phyloP scores from a whole-genome alignment of 2,113 vertebrate genomes.

The Labeo rohita region DNA sequence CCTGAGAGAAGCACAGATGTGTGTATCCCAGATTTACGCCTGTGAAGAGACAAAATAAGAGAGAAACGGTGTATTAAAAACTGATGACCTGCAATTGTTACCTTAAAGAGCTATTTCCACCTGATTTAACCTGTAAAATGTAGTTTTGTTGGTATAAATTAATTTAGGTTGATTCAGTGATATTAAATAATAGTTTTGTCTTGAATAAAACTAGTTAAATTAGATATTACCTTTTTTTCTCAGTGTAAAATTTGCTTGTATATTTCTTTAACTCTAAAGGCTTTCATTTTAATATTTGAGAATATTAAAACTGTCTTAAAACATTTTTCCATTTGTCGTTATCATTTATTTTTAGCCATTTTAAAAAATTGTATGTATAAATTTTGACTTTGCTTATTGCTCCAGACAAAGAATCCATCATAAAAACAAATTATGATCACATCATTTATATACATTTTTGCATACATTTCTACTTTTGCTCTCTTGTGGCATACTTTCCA shows the following conservation, averaged over 20 bases:
- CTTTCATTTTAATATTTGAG: neutral
- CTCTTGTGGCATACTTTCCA: neutral
- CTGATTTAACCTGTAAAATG: neutral
- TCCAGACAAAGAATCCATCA: neutral
- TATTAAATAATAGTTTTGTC: neutral
- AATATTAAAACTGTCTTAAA: neutral
- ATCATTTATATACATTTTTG: neutral
- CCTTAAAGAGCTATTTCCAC: neutral
- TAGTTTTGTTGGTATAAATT: neutral
- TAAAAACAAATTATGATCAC: neutral
- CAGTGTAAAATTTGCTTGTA: neutral
- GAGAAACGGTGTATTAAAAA: neutral
- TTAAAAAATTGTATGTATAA: neutral
- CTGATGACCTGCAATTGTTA: neutral
- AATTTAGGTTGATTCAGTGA: neutral
- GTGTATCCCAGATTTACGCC: neutral
- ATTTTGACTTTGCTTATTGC: neutral
- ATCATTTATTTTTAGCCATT: neutral
- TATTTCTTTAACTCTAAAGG: neutral
- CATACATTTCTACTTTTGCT: neutral
- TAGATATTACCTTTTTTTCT: no score
- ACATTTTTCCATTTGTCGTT: neutral
- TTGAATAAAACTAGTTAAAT: neutral
- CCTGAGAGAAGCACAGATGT: neutral
- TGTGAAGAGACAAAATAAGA: neutral